Evolutionary conservation across 2,113 vertebrate genomes (phyloP).

Genomic region (Penelope pileata): DNA sequence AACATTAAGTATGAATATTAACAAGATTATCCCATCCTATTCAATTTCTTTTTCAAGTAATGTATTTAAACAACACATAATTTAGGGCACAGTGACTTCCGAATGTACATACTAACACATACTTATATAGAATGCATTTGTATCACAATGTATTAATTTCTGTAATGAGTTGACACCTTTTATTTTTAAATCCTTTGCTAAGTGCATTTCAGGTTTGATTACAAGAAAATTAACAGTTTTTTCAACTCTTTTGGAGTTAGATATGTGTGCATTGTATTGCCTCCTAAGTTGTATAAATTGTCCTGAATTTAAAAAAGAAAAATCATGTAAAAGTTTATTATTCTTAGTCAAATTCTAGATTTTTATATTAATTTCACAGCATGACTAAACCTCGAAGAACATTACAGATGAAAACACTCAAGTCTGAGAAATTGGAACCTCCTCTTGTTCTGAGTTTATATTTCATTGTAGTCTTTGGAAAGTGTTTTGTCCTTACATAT

Average conservation of each 20-base stretch:
- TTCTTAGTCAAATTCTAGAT: background rate
- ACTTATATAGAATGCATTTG: background rate
- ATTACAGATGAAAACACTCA: background rate
- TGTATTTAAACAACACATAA: background rate
- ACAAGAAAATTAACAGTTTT: background rate
- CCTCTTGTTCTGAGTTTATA: background rate
- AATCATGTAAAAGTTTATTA: background rate
- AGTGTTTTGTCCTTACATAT: background rate
- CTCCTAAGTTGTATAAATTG: background rate
- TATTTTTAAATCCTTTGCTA: background rate
- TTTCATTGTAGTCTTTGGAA: background rate
- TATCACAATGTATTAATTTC: background rate
- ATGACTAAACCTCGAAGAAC: background rate
- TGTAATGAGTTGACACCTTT: background rate
- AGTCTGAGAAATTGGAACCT: fast-evolving
- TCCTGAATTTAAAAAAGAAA: background rate
- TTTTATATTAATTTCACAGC: background rate
- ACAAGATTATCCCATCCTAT: background rate
- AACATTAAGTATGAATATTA: background rate
- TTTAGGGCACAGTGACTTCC: background rate
- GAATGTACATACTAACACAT: background rate
- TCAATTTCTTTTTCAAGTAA: background rate
- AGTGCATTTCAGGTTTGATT: background rate
- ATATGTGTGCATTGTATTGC: fast-evolving
- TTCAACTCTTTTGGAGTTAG: background rate